Conservation (phyloP, 92 coral and sea anemone genomes). For the Phenganax stokvisi region DNA sequence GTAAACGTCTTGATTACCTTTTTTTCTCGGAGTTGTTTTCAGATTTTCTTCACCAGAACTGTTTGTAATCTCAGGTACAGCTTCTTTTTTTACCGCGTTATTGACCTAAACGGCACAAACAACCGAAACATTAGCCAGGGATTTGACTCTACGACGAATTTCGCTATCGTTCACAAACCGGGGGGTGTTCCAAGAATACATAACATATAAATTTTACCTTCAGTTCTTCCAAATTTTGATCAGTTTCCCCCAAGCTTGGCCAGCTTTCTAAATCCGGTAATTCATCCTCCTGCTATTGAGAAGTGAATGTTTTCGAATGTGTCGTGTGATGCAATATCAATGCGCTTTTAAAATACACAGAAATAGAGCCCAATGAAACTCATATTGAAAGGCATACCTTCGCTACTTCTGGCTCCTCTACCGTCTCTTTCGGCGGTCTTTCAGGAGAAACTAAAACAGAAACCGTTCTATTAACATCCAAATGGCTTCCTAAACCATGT, state of each 20-base stretch:
- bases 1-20: slow-evolving; percentile 50
- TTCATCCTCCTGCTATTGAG: slow-evolving; percentile 60
- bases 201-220: slow-evolving; percentile 6
- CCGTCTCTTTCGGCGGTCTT: background rate
- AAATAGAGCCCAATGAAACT: background rate
- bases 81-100: slow-evolving; percentile 59
- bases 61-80: slow-evolving; percentile 56
- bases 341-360: background rate
- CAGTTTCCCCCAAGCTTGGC: slow-evolving; percentile 92
- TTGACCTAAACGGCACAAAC: slow-evolving; percentile 24
- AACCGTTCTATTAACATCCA: background rate
- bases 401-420: slow-evolving; percentile 10
- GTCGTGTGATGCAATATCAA: background rate
- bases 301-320: background rate
- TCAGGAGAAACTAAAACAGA: slow-evolving; percentile 12
- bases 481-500: background rate
- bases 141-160: background rate
- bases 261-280: slow-evolving; percentile 90
- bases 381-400: slow-evolving; percentile 3
- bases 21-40: slow-evolving; percentile 79
- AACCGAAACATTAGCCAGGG: background rate
- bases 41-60: slow-evolving; percentile 55
- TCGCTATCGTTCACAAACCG: background rate
- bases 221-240: slow-evolving; percentile 24
- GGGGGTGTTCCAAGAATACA: background rate